A percentile compares a stretch with the other conserved stretches of the same genome.
Evolutionary conservation across 2,113 vertebrate genomes (phyloP).

Genomic region (Polyodon spathula): DNA sequence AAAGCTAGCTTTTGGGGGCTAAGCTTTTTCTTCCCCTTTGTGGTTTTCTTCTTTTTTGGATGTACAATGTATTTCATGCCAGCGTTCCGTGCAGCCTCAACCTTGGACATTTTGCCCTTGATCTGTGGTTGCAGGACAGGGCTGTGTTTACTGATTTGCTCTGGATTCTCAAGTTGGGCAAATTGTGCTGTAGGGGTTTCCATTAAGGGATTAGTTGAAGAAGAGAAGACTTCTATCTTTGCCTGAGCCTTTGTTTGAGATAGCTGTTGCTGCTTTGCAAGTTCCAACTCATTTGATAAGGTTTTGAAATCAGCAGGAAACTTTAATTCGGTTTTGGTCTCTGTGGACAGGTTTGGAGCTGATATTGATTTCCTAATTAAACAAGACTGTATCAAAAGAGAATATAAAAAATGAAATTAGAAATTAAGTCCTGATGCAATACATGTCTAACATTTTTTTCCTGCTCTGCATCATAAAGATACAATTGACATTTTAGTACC

Average conservation of each 20-base stretch:
- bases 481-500: too few relatives aligned
- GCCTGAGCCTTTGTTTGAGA: slow-evolving; percentile 16
- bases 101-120: slow-evolving; percentile 11
- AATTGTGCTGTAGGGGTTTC: neutral
- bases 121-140: slow-evolving; percentile 2
- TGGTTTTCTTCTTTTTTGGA: slow-evolving; percentile 26
- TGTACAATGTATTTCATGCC: slow-evolving; percentile 28
- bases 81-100: slow-evolving; percentile 27
- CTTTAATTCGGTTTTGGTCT: slow-evolving; percentile 20
- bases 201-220: neutral
- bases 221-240: neutral
- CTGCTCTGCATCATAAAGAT: too few relatives aligned
- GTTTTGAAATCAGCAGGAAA: slow-evolving; percentile 41
- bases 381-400: slow-evolving; percentile 19
- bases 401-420: slow-evolving; percentile 1
- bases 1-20: slow-evolving; percentile 24
- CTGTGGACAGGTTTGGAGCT: slow-evolving; percentile 32
- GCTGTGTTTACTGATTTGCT: neutral
- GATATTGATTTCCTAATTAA: slow-evolving; percentile 32
- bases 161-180: neutral
- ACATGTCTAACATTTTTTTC: too few relatives aligned
- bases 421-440: too few relatives aligned
- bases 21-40: slow-evolving; percentile 26
- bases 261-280: slow-evolving; percentile 30
- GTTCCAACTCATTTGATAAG: slow-evolving; percentile 39